phyloP scores from a whole-genome alignment of 2,888 invertebrate genomes.

The Sarcophaga variegata region DNA sequence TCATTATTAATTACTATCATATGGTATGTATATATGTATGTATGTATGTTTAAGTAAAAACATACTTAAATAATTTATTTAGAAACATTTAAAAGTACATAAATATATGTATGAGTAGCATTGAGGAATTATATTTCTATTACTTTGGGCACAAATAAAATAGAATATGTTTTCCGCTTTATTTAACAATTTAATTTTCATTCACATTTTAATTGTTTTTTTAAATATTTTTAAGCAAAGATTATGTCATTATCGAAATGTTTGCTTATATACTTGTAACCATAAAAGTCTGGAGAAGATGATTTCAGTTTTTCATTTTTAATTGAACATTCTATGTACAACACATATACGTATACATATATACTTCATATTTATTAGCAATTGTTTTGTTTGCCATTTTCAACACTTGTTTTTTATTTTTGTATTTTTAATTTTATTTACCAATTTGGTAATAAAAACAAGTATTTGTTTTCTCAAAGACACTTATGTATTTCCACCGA shows the following conservation, averaged over 20 bases:
- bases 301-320: not conserved
- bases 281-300: not conserved
- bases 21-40: not conserved
- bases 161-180: not conserved
- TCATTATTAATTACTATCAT: slow-evolving; percentile 27
- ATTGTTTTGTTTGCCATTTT: too few relatives aligned
- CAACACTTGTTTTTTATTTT: not conserved
- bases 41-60: not conserved
- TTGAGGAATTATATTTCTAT: too few relatives aligned
- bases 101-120: not conserved
- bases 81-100: not conserved
- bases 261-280: not conserved
- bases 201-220: slow-evolving; percentile 28
- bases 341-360: not conserved
- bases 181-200: not conserved
- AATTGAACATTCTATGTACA: not conserved
- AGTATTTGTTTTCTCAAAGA: not conserved
- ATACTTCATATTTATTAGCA: too few relatives aligned
- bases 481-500: not conserved
- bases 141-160: too few relatives aligned
- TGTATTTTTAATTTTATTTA: slow-evolving; percentile 36
- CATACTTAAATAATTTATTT: not conserved
- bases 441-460: slow-evolving; percentile 46
- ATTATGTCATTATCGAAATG: slow-evolving; percentile 50
- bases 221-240: slow-evolving; percentile 31